Evolutionary conservation across 2,888 invertebrate species (phyloP).

Genomic region (Seira musarum): DNA sequence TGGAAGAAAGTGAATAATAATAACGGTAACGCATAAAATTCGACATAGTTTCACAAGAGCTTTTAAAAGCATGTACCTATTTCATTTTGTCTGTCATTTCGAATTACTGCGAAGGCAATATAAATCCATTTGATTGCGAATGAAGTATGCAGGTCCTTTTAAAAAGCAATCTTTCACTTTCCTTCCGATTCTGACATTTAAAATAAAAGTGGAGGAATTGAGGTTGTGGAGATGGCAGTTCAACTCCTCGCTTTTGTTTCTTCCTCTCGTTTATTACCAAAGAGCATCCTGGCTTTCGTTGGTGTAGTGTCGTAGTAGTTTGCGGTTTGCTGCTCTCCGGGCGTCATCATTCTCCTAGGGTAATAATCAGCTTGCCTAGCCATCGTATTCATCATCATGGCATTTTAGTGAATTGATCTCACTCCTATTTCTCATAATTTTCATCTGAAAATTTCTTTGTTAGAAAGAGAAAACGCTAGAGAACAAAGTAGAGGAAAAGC

Average conservation of each 20-base stretch:
- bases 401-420: neutral
- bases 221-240: neutral
- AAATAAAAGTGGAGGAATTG: neutral
- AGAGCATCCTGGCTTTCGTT: too few species aligned
- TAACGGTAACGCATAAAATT: too few species aligned
- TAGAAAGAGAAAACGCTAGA: neutral
- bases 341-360: neutral
- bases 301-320: neutral
- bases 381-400: neutral
- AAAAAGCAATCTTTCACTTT: constrained; percentile 4
- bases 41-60: too few species aligned
- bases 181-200: neutral
- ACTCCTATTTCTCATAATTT: constrained; percentile 1
- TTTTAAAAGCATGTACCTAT: too few species aligned
- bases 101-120: neutral
- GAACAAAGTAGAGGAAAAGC: neutral
- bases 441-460: neutral
- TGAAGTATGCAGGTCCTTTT: neutral
- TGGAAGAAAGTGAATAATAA: too few species aligned
- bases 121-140: neutral
- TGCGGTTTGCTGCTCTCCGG: neutral
- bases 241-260: neutral
- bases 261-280: neutral
- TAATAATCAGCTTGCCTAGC: neutral
- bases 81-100: too few species aligned